These are phyloP conservation scores for Ciona savignyi DNA, from an alignment of 23 tunicate genomes.

Conservation along the genomic window DNA sequence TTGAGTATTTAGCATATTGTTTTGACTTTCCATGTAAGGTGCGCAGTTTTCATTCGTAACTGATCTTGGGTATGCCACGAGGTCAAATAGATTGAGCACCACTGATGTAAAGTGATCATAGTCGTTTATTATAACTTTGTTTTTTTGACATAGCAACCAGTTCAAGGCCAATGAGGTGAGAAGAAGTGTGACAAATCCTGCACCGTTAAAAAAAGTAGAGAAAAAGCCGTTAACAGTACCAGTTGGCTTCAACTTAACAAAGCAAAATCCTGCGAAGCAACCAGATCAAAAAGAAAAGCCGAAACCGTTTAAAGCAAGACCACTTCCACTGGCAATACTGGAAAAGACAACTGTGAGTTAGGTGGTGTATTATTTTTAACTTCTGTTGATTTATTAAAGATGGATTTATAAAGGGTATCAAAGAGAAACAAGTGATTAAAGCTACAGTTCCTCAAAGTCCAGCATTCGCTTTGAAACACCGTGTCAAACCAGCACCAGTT, in stretches of 20 bases:
- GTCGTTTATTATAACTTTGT: neutral
- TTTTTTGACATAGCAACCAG: neutral
- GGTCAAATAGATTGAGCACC: too few species aligned
- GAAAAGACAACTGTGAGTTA: neutral
- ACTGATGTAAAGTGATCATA: too few species aligned
- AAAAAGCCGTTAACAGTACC: neutral
- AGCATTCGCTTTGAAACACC: conserved; percentile 46
- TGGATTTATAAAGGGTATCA: conserved; percentile 16
- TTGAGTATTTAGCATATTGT: too few species aligned
- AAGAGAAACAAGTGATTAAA: conserved; percentile 18
- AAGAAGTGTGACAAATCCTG: neutral
- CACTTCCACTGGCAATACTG: neutral
- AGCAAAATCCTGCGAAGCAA: neutral
- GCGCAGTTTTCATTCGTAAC: too few species aligned
- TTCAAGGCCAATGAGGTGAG: neutral
- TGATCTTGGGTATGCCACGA: too few species aligned
- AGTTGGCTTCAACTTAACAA: neutral
- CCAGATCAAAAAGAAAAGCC: neutral
- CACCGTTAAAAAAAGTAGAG: neutral
- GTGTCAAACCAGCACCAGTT: conserved; percentile 12
- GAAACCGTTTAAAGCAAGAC: neutral
- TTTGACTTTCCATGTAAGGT: too few species aligned
- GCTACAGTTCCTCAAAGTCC: conserved; percentile 50
- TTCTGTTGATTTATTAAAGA: too few species aligned
- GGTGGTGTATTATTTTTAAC: too few species aligned